Conservation (phyloP, 2,113 vertebrate species). For the Tauraco erythrolophus region DNA sequence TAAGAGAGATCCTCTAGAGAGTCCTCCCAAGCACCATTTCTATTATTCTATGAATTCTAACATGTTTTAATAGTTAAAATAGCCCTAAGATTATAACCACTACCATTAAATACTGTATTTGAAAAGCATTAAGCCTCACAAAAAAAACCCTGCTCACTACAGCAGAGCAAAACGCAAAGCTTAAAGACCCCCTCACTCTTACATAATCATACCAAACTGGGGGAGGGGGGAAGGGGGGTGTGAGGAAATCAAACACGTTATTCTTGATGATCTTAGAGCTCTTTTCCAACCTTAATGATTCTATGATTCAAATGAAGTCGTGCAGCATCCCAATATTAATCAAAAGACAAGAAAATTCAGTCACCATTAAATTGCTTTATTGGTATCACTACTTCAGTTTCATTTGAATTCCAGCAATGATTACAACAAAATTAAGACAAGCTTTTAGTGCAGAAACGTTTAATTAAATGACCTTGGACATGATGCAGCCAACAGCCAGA, state of each 20-base stretch:
- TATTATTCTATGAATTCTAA: not conserved
- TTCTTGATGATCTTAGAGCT: no score
- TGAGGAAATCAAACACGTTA: not conserved
- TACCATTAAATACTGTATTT: not conserved
- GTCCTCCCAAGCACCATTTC: not conserved
- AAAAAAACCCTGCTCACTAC: not conserved
- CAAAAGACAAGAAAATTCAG: not conserved
- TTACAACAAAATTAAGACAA: not conserved
- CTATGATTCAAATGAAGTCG: not conserved
- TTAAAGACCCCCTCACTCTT: not conserved
- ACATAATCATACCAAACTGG: not conserved
- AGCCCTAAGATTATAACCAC: not conserved
- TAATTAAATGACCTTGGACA: not conserved
- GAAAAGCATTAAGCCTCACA: not conserved
- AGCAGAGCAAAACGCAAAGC: not conserved
- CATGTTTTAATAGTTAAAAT: not conserved
- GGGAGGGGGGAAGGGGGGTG: fast-evolving
- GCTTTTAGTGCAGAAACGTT: not conserved
- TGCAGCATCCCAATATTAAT: not conserved
- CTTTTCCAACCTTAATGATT: no score
- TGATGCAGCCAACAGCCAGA: not conserved
- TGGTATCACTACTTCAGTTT: not conserved
- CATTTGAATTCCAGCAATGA: not conserved
- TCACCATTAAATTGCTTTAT: not conserved
- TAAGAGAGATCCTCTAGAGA: not conserved